A percentile compares a stretch with the other conserved stretches of the same genome.
Evolutionary conservation across 2,888 invertebrate species (phyloP).

Genomic region (Melanchra persicariae): DNA sequence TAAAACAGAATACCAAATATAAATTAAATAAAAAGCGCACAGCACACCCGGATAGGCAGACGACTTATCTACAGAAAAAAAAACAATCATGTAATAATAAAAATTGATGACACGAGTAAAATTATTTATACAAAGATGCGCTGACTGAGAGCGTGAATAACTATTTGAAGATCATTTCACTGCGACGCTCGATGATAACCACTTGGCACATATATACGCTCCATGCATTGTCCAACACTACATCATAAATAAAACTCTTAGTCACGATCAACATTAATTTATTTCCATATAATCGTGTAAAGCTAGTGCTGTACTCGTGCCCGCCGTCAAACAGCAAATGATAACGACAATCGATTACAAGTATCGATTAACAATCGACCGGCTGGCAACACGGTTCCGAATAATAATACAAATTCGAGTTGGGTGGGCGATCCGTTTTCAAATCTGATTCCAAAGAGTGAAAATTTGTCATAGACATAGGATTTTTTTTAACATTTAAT

Average conservation of each 20-base stretch:
- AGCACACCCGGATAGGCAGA: slow-evolving; percentile 68
- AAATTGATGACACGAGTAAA: slow-evolving; percentile 72
- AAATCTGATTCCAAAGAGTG: slow-evolving; percentile 51
- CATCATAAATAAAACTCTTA: slow-evolving; percentile 66
- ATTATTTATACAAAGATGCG: slow-evolving; percentile 74
- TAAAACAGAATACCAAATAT: slow-evolving; percentile 69
- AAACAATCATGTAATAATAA: slow-evolving; percentile 69
- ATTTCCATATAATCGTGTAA: slow-evolving; percentile 59
- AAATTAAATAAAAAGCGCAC: slow-evolving; percentile 69
- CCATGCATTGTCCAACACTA: slow-evolving; percentile 69
- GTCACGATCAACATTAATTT: slow-evolving; percentile 63
- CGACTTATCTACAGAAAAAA: slow-evolving; percentile 77
- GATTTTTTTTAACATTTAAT: slow-evolving; percentile 59
- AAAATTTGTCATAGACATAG: slow-evolving; percentile 43
- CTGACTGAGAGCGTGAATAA: slow-evolving; percentile 70
- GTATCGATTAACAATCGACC: slow-evolving; percentile 31
- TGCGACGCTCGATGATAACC: slow-evolving; percentile 58
- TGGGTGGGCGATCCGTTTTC: slow-evolving; percentile 56
- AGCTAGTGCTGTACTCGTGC: slow-evolving; percentile 43
- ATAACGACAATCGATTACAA: slow-evolving; percentile 44
- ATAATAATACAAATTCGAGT: slow-evolving; percentile 66
- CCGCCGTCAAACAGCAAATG: slow-evolving; percentile 36
- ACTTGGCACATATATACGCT: slow-evolving; percentile 71
- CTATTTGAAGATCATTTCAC: slow-evolving; percentile 63
- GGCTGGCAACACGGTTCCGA: slow-evolving; percentile 57